Evolutionary conservation across 2,888 invertebrate genomes (phyloP).

Genomic region (Iphiclides podalirius): DNA sequence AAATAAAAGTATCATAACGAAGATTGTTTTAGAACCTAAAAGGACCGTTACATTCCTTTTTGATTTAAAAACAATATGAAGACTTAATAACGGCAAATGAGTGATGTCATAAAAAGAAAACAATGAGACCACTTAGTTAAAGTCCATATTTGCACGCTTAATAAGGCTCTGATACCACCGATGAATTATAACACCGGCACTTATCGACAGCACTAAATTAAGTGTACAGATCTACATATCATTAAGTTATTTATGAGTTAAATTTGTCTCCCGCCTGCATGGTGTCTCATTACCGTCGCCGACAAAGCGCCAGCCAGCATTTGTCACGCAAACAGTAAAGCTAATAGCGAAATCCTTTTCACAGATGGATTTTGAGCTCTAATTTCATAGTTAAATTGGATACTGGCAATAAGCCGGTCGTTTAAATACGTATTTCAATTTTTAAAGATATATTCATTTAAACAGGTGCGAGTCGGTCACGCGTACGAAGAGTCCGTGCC

Average conservation of each 20-base stretch:
- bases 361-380: conserved; percentile 29
- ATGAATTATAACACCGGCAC: conserved; percentile 62
- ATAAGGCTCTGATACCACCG: conserved; percentile 58
- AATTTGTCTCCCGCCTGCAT: conserved; percentile 67
- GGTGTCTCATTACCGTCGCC: conserved; percentile 68
- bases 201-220: conserved; percentile 65
- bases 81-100: not conserved
- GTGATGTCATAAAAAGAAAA: not conserved
- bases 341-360: conserved; percentile 63
- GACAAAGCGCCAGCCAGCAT: conserved; percentile 65
- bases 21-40: too few species aligned
- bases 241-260: conserved; percentile 69
- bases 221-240: conserved; percentile 68
- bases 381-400: conserved; percentile 11
- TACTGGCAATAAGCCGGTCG: too few species aligned
- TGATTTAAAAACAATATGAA: too few species aligned
- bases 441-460: too few species aligned
- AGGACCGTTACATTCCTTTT: too few species aligned
- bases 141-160: conserved; percentile 37
- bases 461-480: too few species aligned
- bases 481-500: too few species aligned
- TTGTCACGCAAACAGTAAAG: conserved; percentile 64
- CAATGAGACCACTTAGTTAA: not conserved
- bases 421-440: too few species aligned
- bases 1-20: too few species aligned